phyloP scores from a whole-genome alignment of 2,888 invertebrate genomes.

The Acleris cristana region DNA sequence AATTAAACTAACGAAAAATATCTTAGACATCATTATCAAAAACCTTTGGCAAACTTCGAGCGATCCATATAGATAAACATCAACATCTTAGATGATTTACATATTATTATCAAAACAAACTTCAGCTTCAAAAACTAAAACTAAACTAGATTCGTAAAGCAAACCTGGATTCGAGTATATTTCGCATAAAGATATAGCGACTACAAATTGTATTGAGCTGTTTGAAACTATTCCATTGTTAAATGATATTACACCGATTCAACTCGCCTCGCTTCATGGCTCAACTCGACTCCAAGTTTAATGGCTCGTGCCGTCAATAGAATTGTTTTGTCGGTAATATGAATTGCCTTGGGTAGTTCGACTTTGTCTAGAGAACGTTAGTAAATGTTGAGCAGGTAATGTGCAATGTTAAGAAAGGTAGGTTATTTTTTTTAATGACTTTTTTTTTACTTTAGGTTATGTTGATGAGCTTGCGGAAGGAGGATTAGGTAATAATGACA shows the following conservation, averaged over 20 bases:
- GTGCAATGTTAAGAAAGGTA: background rate
- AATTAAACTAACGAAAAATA: too few relatives aligned
- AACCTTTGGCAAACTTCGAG: too few relatives aligned
- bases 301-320: slow-evolving; percentile 21
- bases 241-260: background rate
- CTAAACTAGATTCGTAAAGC: background rate
- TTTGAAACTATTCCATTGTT: slow-evolving; percentile 4
- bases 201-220: background rate
- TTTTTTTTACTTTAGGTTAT: too few relatives aligned
- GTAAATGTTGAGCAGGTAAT: slow-evolving; percentile 10
- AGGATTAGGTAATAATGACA: too few relatives aligned
- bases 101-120: too few relatives aligned
- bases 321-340: slow-evolving; percentile 33
- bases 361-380: slow-evolving; percentile 13
- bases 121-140: too few relatives aligned
- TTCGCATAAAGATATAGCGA: background rate
- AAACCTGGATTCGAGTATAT: background rate
- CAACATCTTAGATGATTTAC: too few relatives aligned
- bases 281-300: slow-evolving; percentile 16
- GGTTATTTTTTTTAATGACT: too few relatives aligned
- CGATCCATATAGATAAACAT: too few relatives aligned
- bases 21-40: too few relatives aligned
- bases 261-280: slow-evolving; percentile 1
- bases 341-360: slow-evolving; percentile 27
- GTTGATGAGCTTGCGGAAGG: too few relatives aligned